Evolutionary conservation across 2,888 invertebrate genomes (phyloP).

Genomic region (Gasteruption jaculator): DNA sequence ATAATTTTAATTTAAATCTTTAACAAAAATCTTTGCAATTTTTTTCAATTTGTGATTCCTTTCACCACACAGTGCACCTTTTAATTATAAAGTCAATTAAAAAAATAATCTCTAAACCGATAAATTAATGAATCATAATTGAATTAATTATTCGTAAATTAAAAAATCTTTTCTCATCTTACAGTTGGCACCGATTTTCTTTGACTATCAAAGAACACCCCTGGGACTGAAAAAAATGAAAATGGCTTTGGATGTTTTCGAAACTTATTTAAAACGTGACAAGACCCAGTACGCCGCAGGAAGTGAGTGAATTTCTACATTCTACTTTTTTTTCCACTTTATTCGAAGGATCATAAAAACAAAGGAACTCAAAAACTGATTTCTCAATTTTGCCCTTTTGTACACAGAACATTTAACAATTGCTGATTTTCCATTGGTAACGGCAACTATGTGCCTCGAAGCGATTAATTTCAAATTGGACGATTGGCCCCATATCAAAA

Average conservation of each 20-base stretch:
- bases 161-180: conserved; percentile 30
- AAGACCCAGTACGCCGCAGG: conserved; percentile 65
- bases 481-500: conserved; percentile 56
- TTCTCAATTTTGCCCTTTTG: not conserved
- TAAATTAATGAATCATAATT: conserved; percentile 8
- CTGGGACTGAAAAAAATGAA: conserved; percentile 65
- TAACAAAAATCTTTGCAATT: too few relatives aligned
- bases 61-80: too few relatives aligned
- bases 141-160: too few relatives aligned
- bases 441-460: conserved; percentile 70
- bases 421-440: conserved; percentile 69
- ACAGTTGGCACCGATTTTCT: conserved; percentile 76
- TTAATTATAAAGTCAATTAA: too few relatives aligned
- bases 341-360: not conserved
- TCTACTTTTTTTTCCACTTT: not conserved
- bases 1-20: too few relatives aligned
- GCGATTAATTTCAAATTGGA: conserved; percentile 65
- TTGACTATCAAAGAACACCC: conserved; percentile 67
- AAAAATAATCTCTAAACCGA: not conserved
- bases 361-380: not conserved
- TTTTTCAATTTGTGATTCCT: too few relatives aligned
- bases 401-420: conserved; percentile 63
- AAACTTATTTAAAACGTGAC: conserved; percentile 62
- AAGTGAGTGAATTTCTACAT: conserved; percentile 40
- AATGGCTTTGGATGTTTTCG: conserved; percentile 63